Base-by-base conservation (phyloP, 2,113 vertebrate genomes). In the Promerops cafer region DNA sequence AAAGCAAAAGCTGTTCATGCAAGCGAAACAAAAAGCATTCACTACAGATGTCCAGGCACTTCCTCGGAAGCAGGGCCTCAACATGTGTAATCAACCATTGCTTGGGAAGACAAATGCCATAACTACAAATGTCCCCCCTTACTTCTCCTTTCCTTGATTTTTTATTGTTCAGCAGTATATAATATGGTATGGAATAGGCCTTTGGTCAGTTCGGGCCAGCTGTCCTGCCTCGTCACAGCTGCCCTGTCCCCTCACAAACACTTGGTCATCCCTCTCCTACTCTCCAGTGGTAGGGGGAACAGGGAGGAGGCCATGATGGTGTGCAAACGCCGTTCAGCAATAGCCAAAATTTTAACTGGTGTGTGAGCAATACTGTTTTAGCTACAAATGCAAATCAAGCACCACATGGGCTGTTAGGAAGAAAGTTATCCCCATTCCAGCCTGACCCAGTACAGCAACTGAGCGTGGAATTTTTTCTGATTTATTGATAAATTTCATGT, bases 221-320 rank as follows among this genome's bases (percentile, higher is more conserved):
- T 61, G 9, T 28, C 35, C 12, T 4, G 7, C 19, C 35, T 28
- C 45, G 16, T 53, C 21, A 61, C 37, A 71, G 27, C 33, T 33
- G 9, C 47, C 23, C 26, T 42, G 21, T 26, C 35, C 17, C 22
- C 30, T 44, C 33, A 24, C 28, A 45, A 18, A 4, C 22, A 15
- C 5, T 40, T 37, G 13, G 4, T 11, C 9, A 30, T 22, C 4
- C 13, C 1, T 2, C 19, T 21, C 8, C 23, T 37, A 3, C 13
- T 50, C 4, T 72, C 16, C 31, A 19, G 24, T 39, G n/a, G 14
- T 26, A 42, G 13, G 3, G 3, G 8, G 1, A 31, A 10, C 18
- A 56, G 11, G 12, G 14, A 70, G 12, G 12, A 76, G 12, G 18
- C 13, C 21, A 5, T 31, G 30, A 57, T 40, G 31, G 1, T 57